Base-by-base conservation (phyloP, 1,140 invertebrate species). In the Thaumatotibia leucotreta region DNA sequence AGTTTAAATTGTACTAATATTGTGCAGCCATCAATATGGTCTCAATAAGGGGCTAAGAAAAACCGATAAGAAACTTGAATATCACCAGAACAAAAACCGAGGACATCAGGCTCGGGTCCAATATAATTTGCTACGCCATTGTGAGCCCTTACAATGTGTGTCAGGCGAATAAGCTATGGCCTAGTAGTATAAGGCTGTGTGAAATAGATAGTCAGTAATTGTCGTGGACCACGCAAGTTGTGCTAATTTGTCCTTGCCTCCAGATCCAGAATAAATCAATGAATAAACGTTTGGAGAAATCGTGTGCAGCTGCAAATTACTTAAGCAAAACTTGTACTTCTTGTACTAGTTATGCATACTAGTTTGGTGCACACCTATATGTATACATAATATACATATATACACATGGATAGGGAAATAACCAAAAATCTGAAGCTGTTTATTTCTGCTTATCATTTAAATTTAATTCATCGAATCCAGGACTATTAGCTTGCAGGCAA, bases 91-190 rank as follows among this genome's bases (percentile, higher is more conserved):
- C 52, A 58, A 58, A 58, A 58, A 58, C 52, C 52, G 23, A 14
- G 24, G 52, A 58, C n/a, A 4, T 27, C 23, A 58, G 52, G 11
- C 3, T 27, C 52, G 52, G 52, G n/a, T 58, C 52, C 52, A 29
- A 58, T 58, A 58, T 58, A 58, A 58, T 58, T 58, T 58, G 52
- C 52, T 58, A 14, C 52, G 29, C 52, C n/a, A 58, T 58, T 58
- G 52, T 58, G 23, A n/a, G n/a, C 11, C 35, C 24, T 49, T 58
- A 58, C 52, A 58, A 58, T 29, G 24, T 58, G 52, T 58, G 24
- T 58, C 52, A 27, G 23, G 23, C 52, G 52, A 29, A 58, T 58
- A 58, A 58, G 10, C 24, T 58, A 58, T 24, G 52, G 52, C 52
- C 23, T 29, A 24, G 52, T 24, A 14, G 14, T 58, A 58, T 58